Evolutionary conservation across 2,113 vertebrate genomes (phyloP), one percentile per base, ranked within the genome.

Genomic region (Picathartes gymnocephalus): DNA sequence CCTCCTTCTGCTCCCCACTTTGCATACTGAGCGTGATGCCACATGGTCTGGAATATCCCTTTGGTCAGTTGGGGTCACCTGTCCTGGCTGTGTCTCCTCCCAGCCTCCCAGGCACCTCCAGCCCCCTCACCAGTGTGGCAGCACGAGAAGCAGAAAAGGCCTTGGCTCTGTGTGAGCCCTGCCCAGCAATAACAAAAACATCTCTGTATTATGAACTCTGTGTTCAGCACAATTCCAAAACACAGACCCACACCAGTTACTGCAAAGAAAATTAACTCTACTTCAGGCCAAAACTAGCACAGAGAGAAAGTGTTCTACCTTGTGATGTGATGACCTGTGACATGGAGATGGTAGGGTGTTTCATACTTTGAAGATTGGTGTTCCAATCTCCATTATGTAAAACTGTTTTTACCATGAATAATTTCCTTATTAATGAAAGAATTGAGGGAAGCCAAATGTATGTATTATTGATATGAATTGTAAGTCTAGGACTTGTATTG

Each of bases 111-210:
- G 15, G 18, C 13, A 33, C 9, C 5, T 7, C 18, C 31, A 23
- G 2, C 4, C 17, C 12, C 10, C 2, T 9, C 10, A 4, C 18
- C 18, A 48, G 7, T 0, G 1, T n/a, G 23, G 3, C 28, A 44
- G 50, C 15, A 57, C 0, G 15, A 44, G 3, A 65, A 19, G 12
- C 6, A 23, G 10, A 33, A 19, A 13, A 65, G 17, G 2, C 28
- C 20, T 54, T n/a, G 15, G 19, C 7, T 50, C 25, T 64, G 4
- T 44, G 37, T 4, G 4, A 45, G 27, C 7, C 4, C 53, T 58
- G 37, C 37, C 51, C 44, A 58, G 31, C 25, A 50, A 10, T 18
- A 58, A 27, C 35, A 68, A 60, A 76, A 50, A 35, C 4, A 37
- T 31, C 21, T 50, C 37, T 42, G 0, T 31, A 10, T 21, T 57